Conservation (phyloP, 2,888 invertebrate genomes). For the Scaptomyza caliginosa region DNA sequence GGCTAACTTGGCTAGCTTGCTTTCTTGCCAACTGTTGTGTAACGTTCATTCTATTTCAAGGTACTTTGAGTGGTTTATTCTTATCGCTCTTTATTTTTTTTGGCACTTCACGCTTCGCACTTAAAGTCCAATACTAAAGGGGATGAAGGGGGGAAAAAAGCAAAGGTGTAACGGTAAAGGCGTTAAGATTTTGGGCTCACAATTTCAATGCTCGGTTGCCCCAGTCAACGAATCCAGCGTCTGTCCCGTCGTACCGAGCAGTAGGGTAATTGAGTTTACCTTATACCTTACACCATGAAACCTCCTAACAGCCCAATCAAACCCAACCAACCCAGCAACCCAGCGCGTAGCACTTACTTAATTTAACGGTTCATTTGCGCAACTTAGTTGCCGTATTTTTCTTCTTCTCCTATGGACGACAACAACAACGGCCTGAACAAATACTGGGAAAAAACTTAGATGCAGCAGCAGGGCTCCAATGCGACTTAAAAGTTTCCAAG, state of each 20-base stretch:
- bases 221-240: conserved; percentile 11
- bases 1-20: background rate
- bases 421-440: conserved; percentile 10
- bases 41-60: background rate
- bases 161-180: no score
- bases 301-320: background rate
- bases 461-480: conserved; percentile 9
- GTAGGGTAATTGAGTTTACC: conserved; percentile 29
- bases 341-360: conserved; percentile 37
- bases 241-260: conserved; percentile 4
- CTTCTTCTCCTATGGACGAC: background rate
- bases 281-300: background rate
- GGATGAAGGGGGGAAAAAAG: no score
- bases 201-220: background rate
- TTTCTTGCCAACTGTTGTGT: background rate
- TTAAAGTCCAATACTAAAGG: conserved; percentile 4
- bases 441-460: conserved; percentile 23
- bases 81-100: background rate
- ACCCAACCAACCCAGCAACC: background rate
- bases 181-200: background rate
- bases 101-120: background rate
- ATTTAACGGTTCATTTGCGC: conserved; percentile 69
- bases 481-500: conserved; percentile 7
- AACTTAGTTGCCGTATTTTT: conserved; percentile 28
- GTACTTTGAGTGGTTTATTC: background rate